Base-by-base conservation (phyloP, 2,888 invertebrate species). In the Dastarcus helophoroides region DNA sequence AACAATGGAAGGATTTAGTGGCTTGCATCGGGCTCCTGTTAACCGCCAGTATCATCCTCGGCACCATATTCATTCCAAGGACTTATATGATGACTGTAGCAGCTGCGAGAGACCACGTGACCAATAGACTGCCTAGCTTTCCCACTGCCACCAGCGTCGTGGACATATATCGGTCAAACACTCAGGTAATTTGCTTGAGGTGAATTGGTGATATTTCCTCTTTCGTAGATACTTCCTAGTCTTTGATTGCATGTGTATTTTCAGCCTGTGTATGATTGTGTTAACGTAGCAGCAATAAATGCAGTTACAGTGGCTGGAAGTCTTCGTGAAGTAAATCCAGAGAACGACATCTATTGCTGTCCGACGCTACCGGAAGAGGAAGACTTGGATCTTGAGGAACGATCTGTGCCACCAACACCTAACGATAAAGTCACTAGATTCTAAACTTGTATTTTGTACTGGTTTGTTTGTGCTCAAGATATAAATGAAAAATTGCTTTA, bases 21-120 rank as follows among this genome's bases (percentile, higher is more conserved):
- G 55, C 78, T 3, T 71, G 73, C 15, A 58, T 69, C 29, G 79
- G 76, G 1, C 55, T 75, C 2, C 65, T 76, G 23, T 67, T 67
- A 2, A 76, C 76, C 0, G 75, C 73, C 1, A 73, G 74, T 46
- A 64, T 70, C 2, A 64, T 79, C 22, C 56, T 79, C 14, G 63
- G 73, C 4, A 67, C 71, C 0, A 64, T 79, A n/a, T 69, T 79
- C 40, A 71, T 79, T 47, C 79, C 79, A 1, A 62, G 78, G 29
- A 75, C 76, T 0, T 79, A 79, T 45, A 62, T 76, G 33, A 79
- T 79, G 65, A 69, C 74, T 3, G 68, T 71, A 2, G 69, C 75
- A 14, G 65, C 73, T 13, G 70, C 73, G 12, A 62, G 73, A 11
- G 72, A 74, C 23, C 70, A 74, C 41, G 63, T 70, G 39, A 67